Base-by-base conservation (phyloP, 2,888 invertebrate genomes). In the Plusia festucae region DNA sequence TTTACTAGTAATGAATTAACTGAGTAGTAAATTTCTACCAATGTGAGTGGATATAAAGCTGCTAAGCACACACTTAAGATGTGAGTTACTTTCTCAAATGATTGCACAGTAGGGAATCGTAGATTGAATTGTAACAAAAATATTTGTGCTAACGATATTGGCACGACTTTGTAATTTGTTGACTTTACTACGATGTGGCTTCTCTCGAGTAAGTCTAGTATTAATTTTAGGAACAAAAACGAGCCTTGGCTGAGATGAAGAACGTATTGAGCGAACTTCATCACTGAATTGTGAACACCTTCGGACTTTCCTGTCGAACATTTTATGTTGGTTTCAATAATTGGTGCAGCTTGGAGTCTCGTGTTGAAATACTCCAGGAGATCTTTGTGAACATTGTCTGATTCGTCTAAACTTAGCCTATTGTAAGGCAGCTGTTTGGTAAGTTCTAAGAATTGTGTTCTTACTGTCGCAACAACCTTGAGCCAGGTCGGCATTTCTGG, bases 131-230 rank as follows among this genome's bases (percentile, higher is more conserved):
- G 98, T 46, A 99, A 94, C 70, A 98, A 94, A 90, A 98, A 99
- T 85, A 99, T 98, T 93, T 99, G 98, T 4, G 98, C 97, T 68
- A 98, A 90, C 0, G 98, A 97, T 71, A 98, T 98, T 1, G 99
- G 98, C 55, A 99, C 95, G 15, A 98, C 98, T 95, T 99, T 99
- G 90, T 98, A 99, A 87, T 98, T 98, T 0, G 98, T 97, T 6
- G 99, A 99, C 92, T 99, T 99, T 46, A 98, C 97, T 16, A 99
- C 98, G 73, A 99, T 96, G 85, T 98, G 98, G 53, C 99, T 99
- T 82, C 97, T 96, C 89, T 99, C 99, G 77, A 99, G 97, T 78
- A 99, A 96, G 93, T 99, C 99, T 76, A 99, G 95, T 46, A 98
- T 97, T 60, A 99, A 95, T 95, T 99, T 99, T 72, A 98, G 97